Conservation (phyloP, 2,888 invertebrate species). For the Acutogordius australiensis region DNA sequence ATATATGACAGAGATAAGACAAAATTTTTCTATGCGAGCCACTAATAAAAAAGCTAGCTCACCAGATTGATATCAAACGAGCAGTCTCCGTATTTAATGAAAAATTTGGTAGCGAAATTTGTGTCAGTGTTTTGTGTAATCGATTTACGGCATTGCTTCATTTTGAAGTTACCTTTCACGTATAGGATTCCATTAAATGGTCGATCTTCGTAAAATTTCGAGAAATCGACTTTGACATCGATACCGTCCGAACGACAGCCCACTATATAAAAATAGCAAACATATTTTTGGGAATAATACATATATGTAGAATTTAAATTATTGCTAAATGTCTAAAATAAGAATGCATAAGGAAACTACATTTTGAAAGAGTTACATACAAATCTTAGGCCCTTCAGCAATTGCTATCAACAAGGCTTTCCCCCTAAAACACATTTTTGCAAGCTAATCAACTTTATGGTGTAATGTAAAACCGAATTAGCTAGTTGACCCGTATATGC, state of each 20-base stretch:
- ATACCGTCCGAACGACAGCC: constrained; percentile 11
- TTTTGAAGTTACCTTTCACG: constrained; percentile 12
- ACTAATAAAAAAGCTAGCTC: too few species aligned
- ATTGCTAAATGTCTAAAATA: neutral
- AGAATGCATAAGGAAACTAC: too few species aligned
- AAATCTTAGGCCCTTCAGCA: too few species aligned
- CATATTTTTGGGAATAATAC: neutral
- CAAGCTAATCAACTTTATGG: too few species aligned
- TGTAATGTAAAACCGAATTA: too few species aligned
- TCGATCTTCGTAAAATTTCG: neutral
- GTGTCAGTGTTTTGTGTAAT: neutral
- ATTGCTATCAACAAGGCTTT: too few species aligned
- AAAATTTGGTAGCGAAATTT: neutral
- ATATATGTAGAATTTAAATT: neutral
- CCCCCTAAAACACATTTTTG: too few species aligned
- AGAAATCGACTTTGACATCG: constrained; percentile 1
- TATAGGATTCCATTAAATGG: constrained; percentile 12
- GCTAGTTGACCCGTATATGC: too few species aligned
- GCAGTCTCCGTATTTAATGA: constrained; percentile 12
- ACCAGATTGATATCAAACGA: constrained; percentile 3
- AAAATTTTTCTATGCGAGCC: too few species aligned
- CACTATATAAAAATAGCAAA: neutral
- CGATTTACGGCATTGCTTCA: constrained; percentile 12
- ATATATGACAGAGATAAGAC: too few species aligned
- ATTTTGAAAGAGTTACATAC: too few species aligned